Evolutionary conservation across 2,113 vertebrate species (phyloP), one percentile per base, ranked within the genome.

Genomic region (Pygoscelis adeliae): DNA sequence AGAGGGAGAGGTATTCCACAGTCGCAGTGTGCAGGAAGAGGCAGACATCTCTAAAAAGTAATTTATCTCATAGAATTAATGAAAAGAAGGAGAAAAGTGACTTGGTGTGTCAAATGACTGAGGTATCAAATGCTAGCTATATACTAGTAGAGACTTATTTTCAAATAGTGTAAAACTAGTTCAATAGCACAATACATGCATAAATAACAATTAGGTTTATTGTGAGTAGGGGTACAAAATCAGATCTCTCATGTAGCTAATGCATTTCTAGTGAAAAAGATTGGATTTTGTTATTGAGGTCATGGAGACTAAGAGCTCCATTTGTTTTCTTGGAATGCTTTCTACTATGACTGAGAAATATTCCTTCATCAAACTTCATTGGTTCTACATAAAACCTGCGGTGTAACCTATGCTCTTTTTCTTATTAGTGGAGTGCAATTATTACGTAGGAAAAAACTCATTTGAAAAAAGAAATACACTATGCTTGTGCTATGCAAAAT

Each of bases 261-360:
- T 9, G 12, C 6, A 58, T 58, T 90, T 81, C 49, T 56, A 34
- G 15, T 52, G 44, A 83, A 91, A 92, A 87, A 21, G 4, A 15
- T n/a, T 55, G 13, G 4, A 27, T 63, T 83, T 90, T 44, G 5
- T 79, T 71, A 47, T 59, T 67, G n/a, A 90, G 42, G 9, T 79
- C 20, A 61, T 0, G 1, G 12, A 19, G 6, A 32, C 29, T n/a
- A 53, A 47, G 10, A 72, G 5, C 7, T 71, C 21, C 13, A n/a
- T 84, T 87, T 81, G 40, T 80, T 83, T 90, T 83, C 22, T 72
- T 80, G 23, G 7, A 80, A 72, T 61, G 21, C 1, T 72, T 88
- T 83, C 22, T 70, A 18, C 9, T 72, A 9, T 26, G n/a, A 61
- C 12, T 66, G 30, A 71, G 71, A 63, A 55, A 71, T 17, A 78